phyloP scores from a whole-genome alignment of 2,888 invertebrate genomes.

The Phymatocera aterrima region DNA sequence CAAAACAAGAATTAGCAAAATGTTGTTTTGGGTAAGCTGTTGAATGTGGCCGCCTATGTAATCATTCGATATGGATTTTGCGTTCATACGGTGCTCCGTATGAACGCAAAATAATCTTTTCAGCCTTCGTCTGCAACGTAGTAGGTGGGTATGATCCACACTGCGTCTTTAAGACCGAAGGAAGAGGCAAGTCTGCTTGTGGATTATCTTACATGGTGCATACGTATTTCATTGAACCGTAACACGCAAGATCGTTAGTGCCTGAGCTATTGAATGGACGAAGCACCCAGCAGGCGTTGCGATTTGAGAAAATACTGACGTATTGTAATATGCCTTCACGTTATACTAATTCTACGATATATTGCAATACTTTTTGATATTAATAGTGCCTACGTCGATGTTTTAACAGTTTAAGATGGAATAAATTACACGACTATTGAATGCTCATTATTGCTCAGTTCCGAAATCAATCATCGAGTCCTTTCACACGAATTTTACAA shows the following conservation, averaged over 20 bases:
- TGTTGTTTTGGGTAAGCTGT: too few relatives aligned
- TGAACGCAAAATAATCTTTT: neutral
- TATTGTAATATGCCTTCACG: neutral
- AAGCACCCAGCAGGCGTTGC: neutral
- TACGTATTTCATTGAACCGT: slow-evolving; percentile 1
- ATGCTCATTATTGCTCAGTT: too few relatives aligned
- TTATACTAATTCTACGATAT: neutral
- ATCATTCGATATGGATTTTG: neutral
- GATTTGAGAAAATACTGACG: neutral
- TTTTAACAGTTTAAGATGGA: neutral
- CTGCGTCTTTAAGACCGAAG: neutral
- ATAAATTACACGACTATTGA: neutral
- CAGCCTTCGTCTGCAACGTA: slow-evolving; percentile 1
- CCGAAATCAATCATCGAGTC: too few relatives aligned
- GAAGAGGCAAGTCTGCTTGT: neutral
- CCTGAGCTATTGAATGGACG: neutral
- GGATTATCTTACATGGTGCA: neutral
- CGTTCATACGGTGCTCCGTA: neutral
- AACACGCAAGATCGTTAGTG: neutral
- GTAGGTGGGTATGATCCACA: neutral
- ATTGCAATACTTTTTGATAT: neutral
- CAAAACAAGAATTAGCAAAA: too few relatives aligned
- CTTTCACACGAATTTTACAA: too few relatives aligned
- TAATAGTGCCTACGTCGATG: neutral
- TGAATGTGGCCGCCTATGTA: too few relatives aligned